Conservation (phyloP, 1,140 invertebrate genomes). For the Leptinotarsa defecta region DNA sequence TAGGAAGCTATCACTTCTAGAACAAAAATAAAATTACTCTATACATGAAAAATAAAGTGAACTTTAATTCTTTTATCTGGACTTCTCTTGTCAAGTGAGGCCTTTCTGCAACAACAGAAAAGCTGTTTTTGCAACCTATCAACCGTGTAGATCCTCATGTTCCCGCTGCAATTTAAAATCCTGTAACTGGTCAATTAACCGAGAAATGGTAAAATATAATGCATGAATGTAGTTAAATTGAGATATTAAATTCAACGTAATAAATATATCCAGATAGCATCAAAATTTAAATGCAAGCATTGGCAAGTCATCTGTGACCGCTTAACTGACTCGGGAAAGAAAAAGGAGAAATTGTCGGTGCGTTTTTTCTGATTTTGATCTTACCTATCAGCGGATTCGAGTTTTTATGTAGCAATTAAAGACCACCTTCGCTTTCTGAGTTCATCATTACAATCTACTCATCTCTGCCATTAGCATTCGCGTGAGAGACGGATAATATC, state of each 20-base stretch:
- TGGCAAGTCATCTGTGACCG: neutral
- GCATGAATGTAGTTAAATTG: neutral
- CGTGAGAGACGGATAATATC: too few species aligned
- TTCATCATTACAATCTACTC: too few species aligned
- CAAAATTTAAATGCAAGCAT: neutral
- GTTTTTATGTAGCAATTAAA: neutral
- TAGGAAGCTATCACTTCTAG: too few species aligned
- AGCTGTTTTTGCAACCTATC: neutral
- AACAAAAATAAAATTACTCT: too few species aligned
- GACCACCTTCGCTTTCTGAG: too few species aligned
- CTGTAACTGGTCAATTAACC: neutral
- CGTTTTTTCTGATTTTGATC: neutral
- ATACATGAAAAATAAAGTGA: too few species aligned
- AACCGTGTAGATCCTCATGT: neutral
- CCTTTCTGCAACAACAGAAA: too few species aligned
- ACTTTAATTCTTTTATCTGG: too few species aligned
- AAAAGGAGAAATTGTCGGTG: neutral
- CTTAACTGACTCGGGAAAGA: neutral
- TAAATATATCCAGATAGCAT: neutral
- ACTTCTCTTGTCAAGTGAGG: too few species aligned
- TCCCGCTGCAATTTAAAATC: neutral
- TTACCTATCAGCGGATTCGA: slow-evolving; percentile 1
- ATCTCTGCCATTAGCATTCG: too few species aligned
- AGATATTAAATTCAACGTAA: slow-evolving; percentile 1
- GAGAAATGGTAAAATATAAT: neutral